Evolutionary conservation across 2,797 vertebrate species (phyloP), one percentile per base, ranked within the genome.

Genomic region (Stomatorhinus walkeri): DNA sequence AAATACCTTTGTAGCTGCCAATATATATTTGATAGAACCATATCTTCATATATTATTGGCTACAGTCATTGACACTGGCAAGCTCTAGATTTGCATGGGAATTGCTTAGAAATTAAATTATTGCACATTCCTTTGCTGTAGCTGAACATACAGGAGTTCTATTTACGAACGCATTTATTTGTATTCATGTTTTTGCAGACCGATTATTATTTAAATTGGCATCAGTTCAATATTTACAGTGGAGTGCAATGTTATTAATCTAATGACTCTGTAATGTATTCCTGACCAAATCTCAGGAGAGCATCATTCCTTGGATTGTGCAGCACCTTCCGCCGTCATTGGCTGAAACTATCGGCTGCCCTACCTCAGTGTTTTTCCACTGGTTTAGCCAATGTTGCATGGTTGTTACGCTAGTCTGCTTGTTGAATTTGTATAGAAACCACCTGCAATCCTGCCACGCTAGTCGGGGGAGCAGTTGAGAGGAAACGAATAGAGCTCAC

Each of bases 361-460:
- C 76, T 46, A 46, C 40, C 36, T 81, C 19, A 81, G 40, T 81
- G 76, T 1, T 81, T 81, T n/a, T 22, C 6, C 76, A 46, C 19
- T 19, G 19, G 76, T 81, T 81, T 81, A 81, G 40, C 76, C 76
- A 81, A 81, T 52, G 83, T 85, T 85, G 83, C 83, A 51, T 24
- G 83, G 83, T 14, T 52, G 83, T 85, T 85, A 85, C 83, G 48
- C n/a, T 48, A 85, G 83, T 51, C 83, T 52, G 83, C 83, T 22
- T 49, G 22, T 51, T 85, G 24, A 85, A 24, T 85, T 51, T 85
- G 48, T 28, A 85, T 51, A 85, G 83, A 85, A 85, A 85, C 48
- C 83, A 52, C 83, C 48, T 49, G 83, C 83, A 51, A 49, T 85
- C 81, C 81, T 85, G 48, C 48, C 81, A 85, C 48, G 10, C 48